Evolutionary conservation across 1,140 invertebrate species (phyloP).

Genomic region (Gryon sp.): DNA sequence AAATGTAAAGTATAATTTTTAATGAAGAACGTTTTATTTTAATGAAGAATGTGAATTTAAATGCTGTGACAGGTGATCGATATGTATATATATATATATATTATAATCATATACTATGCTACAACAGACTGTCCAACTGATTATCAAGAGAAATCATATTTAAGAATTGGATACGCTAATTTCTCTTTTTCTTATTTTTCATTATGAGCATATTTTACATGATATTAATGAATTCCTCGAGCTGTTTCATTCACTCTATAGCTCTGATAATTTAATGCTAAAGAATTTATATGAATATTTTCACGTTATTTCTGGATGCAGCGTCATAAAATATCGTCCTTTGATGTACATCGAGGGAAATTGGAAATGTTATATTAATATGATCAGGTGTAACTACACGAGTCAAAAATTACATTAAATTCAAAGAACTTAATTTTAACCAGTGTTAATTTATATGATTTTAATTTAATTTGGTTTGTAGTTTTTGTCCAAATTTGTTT

Average conservation of each 20-base stretch:
- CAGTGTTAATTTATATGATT: too few relatives aligned
- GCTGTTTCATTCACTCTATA: constrained; percentile 8
- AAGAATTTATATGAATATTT: constrained; percentile 30
- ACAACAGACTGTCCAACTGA: constrained; percentile 3
- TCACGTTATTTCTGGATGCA: constrained; percentile 1
- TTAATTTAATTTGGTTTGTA: too few relatives aligned
- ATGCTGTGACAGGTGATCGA: constrained; percentile 31
- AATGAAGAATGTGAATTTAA: constrained; percentile 13
- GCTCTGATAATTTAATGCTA: constrained; percentile 8
- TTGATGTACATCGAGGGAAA: too few relatives aligned
- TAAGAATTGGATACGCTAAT: constrained; percentile 17
- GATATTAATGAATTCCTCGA: constrained; percentile 30
- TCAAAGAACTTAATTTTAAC: too few relatives aligned
- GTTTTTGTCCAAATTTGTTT: too few relatives aligned
- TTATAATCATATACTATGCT: constrained; percentile 10
- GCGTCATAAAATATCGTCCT: constrained; percentile 11
- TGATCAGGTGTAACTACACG: too few relatives aligned
- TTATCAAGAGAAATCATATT: constrained; percentile 14
- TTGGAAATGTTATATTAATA: too few relatives aligned
- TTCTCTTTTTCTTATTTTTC: constrained; percentile 19
- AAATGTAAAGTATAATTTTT: constrained; percentile 15
- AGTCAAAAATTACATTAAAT: too few relatives aligned
- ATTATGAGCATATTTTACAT: constrained; percentile 30
- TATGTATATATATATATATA: constrained; percentile 38
- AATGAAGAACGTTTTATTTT: too few relatives aligned